Evolutionary conservation across 1,140 invertebrate genomes (phyloP), one percentile per base, ranked within the genome.

Genomic region (Pseudomyrmex gracilis): DNA sequence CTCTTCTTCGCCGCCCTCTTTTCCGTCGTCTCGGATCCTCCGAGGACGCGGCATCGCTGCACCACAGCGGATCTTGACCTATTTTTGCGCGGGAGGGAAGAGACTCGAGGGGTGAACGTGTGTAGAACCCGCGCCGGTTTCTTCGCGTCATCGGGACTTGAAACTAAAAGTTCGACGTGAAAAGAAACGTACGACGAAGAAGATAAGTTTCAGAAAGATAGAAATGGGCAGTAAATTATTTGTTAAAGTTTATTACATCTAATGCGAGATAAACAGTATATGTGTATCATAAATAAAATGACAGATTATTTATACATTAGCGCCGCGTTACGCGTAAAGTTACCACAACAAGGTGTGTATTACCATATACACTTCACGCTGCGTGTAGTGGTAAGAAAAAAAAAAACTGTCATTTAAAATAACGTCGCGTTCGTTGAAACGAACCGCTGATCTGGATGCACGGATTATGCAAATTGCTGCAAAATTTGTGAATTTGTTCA

Each of bases 21-120:
- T 78, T 24, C 22, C 34, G 51, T 15, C 73, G 55, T 82, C 85
- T 74, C 84, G 64, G 82, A 17, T 83, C 58, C 66, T 49, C 76
- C 76, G 76, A 80, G 76, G 76, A 80, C 84, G 53, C 51, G 64
- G 22, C 71, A 15, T 68, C 58, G 68, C 24, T 82, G 73, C 68
- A 82, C 9, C 57, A 15, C 83, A 43, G 49, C 55, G 73, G 73
- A 83, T 84, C 85, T 76, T 87, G 86, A 87, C 86, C 86, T 70
- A 87, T 87, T 87, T 87, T 84, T 63, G 57, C 67, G 70, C 58
- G 78, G 70, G 70, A 13, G 71, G 45, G 78, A 45, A 74, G 78
- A 43, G 58, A 63, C n/a, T 24, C 17, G 58, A 82, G 71, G 71
- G 78, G 49, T 61, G 15, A 47, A 10, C 34, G 34, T 7, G 34